Evolutionary conservation across 2,113 vertebrate species (phyloP).

Genomic region (Phaethon lepturus): DNA sequence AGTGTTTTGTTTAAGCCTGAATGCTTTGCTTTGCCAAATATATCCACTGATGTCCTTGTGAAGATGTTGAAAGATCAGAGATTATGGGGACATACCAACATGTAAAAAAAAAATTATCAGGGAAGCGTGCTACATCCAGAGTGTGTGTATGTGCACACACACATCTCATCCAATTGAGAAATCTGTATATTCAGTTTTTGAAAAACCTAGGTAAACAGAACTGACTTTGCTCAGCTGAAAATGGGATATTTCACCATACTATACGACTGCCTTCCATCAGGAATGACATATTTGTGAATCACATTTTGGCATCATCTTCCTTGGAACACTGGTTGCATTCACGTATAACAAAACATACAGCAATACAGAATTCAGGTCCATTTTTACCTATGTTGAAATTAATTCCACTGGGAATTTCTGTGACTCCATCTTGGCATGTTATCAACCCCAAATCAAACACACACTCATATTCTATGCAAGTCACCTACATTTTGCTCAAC

Average conservation of each 20-base stretch:
- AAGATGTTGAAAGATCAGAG: background rate
- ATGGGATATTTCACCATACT: background rate
- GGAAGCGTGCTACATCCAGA: background rate
- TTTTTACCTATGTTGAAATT: background rate
- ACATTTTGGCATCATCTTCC: background rate
- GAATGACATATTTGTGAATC: background rate
- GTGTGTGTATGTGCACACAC: fast-evolving
- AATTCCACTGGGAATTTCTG: background rate
- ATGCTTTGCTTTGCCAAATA: background rate
- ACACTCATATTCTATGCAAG: background rate
- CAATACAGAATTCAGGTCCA: background rate
- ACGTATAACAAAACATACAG: background rate
- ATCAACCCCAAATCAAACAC: background rate
- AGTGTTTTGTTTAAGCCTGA: background rate
- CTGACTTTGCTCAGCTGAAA: background rate
- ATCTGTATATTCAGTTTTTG: background rate
- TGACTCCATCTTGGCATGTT: background rate
- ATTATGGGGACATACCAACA: background rate
- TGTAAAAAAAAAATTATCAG: background rate
- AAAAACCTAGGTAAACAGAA: background rate
- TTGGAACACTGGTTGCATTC: background rate
- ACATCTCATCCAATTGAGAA: background rate
- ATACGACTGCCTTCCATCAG: background rate
- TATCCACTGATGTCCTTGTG: background rate
- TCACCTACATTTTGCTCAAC: background rate